Evolutionary conservation across 2,888 invertebrate genomes (phyloP), one percentile per base, ranked within the genome.

Genomic region (Sycophila texana): DNA sequence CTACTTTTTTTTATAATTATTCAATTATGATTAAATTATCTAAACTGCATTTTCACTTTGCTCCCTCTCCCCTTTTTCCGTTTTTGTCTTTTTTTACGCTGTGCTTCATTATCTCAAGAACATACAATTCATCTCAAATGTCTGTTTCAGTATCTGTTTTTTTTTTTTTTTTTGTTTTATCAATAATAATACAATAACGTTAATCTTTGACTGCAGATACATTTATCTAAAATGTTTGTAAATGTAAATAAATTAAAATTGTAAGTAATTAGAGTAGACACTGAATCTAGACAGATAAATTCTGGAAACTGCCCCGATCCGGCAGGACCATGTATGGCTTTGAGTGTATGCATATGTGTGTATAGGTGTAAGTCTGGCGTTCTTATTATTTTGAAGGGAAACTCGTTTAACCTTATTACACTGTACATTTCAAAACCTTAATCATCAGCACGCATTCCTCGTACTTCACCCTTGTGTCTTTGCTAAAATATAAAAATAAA

Each of bases 371-470:
- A 77, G 75, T 80, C 74, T 80, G 77, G 51, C 71, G 66, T 47
- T 82, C 68, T 55, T 76, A 75, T 74, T 80, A 83, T 85, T 84
- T 83, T 87, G 85, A 84, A 87, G 85, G 87, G 86, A 87, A 89
- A 89, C 89, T 89, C 84, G 86, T 87, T 89, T 88, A 88, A 87
- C 85, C 84, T 86, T 86, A 85, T 86, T 85, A 85, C 86, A 87
- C 83, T 86, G 86, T 87, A 86, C 85, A 86, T 86, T 83, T 84
- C 82, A 82, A 85, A 85, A 86, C 86, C 84, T 90, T 88, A 90
- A 88, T 89, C 90, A 86, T 97, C 97, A 81, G 96, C 97, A 88
- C 94, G 94, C 95, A 97, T 97, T 85, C 97, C 97, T 86, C 97
- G 94, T 84, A 97, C 97, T 91, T 96, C 96, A 71, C 97, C 97